Conservation (phyloP, 2,888 invertebrate species). For the Caenorhabditis becei region DNA sequence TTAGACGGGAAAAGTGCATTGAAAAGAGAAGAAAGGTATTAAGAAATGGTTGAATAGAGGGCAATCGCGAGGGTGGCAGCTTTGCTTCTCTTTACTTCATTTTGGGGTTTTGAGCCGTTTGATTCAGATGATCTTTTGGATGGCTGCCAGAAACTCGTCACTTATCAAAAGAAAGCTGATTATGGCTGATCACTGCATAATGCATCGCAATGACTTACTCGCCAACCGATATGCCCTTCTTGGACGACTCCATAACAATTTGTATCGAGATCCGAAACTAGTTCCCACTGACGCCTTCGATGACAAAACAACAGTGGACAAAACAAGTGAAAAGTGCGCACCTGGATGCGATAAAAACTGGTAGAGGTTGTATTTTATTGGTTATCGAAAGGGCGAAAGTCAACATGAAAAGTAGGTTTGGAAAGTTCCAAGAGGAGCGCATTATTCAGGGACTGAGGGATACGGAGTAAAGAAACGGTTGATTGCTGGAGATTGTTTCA, state of each 20-base stretch:
- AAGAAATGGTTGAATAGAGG: conserved; percentile 6
- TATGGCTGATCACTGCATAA: background rate
- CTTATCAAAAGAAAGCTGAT: background rate
- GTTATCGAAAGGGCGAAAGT: conserved; percentile 5
- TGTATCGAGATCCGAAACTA: conserved; percentile 37
- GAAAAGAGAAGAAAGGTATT: conserved; percentile 38
- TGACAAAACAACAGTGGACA: conserved; percentile 39
- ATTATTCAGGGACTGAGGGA: too few species aligned
- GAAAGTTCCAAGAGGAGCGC: too few species aligned
- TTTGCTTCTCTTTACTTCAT: background rate
- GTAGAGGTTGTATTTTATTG: conserved; percentile 12
- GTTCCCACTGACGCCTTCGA: conserved; percentile 30
- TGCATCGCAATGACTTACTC: conserved; percentile 1
- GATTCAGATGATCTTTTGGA: background rate
- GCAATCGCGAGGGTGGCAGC: conserved; percentile 4
- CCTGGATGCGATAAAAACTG: conserved; percentile 46
- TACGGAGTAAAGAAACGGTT: too few species aligned
- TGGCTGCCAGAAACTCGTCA: conserved; percentile 8
- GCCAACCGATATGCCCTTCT: conserved; percentile 9
- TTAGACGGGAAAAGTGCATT: conserved; percentile 23
- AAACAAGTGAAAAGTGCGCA: conserved; percentile 41
- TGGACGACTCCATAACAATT: conserved; percentile 19
- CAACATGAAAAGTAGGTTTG: too few species aligned
- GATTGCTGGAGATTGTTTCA: too few species aligned
- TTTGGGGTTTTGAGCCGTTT: conserved; percentile 17